Conservation (phyloP, 2,888 invertebrate genomes). For the Epinotia demarniana region DNA sequence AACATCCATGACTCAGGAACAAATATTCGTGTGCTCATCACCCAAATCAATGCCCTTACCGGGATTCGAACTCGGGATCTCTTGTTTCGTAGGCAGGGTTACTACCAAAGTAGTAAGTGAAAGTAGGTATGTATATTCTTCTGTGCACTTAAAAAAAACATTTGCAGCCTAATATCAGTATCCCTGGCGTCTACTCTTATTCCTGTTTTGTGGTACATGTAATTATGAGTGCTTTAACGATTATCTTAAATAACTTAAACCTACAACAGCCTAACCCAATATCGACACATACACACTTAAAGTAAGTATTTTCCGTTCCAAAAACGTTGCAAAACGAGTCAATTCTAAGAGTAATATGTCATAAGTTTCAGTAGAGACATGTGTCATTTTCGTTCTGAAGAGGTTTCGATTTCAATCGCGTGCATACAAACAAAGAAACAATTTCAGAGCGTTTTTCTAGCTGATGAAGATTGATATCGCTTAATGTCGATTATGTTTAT, state of each 20-base stretch:
- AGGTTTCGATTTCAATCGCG: background rate
- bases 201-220: background rate
- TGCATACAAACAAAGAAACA: slow-evolving; percentile 13
- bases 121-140: too few relatives aligned
- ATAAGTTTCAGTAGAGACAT: background rate
- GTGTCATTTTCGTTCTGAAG: background rate
- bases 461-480: background rate
- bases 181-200: background rate
- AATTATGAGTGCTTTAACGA: background rate
- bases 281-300: background rate
- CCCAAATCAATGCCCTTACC: too few relatives aligned
- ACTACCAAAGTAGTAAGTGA: too few relatives aligned
- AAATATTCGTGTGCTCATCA: too few relatives aligned
- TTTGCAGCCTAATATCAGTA: too few relatives aligned
- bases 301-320: background rate
- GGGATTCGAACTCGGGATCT: too few relatives aligned
- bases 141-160: too few relatives aligned
- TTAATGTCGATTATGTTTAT: background rate
- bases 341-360: background rate
- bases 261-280: background rate
- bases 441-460: background rate
- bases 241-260: background rate
- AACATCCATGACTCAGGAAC: too few relatives aligned
- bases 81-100: too few relatives aligned
- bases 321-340: background rate